Percentiles rank a stretch among this genome's conserved stretches.
phyloP scores from a whole-genome alignment of 2,113 vertebrate species.

The Piaya cayana region DNA sequence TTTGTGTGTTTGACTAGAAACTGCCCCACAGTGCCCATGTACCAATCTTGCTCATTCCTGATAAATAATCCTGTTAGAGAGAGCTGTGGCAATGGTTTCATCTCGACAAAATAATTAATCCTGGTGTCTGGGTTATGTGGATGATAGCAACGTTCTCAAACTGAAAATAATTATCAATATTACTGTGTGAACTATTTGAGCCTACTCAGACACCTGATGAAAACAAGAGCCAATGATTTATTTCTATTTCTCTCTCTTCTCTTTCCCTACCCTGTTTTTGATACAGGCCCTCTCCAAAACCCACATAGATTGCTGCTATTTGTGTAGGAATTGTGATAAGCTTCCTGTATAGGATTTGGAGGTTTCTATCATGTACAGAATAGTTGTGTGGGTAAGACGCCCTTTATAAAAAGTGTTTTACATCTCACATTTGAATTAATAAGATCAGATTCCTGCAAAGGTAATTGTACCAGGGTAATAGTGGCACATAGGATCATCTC shows the following conservation, averaged over 20 bases:
- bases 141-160: background rate
- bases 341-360: background rate
- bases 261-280: background rate
- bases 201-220: background rate
- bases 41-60: background rate
- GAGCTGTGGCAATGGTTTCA: background rate
- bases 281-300: background rate
- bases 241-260: background rate
- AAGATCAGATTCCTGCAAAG: background rate
- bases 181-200: background rate
- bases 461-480: background rate
- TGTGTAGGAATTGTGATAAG: too few species aligned
- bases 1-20: accelerated
- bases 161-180: background rate
- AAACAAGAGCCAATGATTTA: background rate
- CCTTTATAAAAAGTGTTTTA: background rate
- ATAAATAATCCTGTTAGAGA: background rate
- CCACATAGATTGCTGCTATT: background rate
- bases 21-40: background rate
- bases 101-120: background rate
- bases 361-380: background rate
- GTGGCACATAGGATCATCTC: background rate
- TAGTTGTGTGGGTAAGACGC: background rate
- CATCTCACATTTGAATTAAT: background rate
- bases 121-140: background rate